Evolutionary conservation across 2,113 vertebrate species (phyloP), one percentile per base, ranked within the genome.

Genomic region (Meleagris gallopavo): DNA sequence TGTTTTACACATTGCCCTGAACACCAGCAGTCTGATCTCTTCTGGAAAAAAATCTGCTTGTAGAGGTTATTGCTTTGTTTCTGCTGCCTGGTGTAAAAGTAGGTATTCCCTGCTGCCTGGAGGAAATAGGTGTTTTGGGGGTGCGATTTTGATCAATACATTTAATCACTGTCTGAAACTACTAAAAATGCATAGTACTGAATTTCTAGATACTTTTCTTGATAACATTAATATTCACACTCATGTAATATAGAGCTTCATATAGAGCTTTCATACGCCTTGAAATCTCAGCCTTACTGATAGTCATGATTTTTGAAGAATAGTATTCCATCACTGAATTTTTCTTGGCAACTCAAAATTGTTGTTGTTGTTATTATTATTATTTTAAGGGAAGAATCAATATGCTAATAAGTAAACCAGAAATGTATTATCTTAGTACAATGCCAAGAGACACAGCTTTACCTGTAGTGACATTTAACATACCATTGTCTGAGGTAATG

Each of bases 1-100:
- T 95, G 62, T 58, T 89, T 64, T 67, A 73, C 32, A 50, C 30
- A 58, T 85, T 91, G 84, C 22, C 67, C 32, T 85, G 55, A 90
- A 62, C 30, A 19, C 32, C 64, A 38, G 8, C 45, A 71, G 36
- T 64, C 60, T 50, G 54, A 70, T 80, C 80, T 94, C 29, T 71
- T 60, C 46, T 55, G 66, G 55, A 94, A 91, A 91, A 43, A 82
- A 73, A 20, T 57, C 55, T 94, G 27, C 40, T 73, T 10, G 11
- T 70, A 36, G 36, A 9, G 9, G 48, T 16, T 22, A 57, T 50
- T 79, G 40, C 71, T 76, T 93, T 93, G 27, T 76, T 89, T 82
- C 54, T 65, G 41, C 27, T 38, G 17, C 32, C 25, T 46, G 11
- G n/a, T 9, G 8, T 18, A 50, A 41, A 46, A 8, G 15, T 74